Evolutionary conservation across 1,140 invertebrate species (phyloP), one percentile per base, ranked within the genome.

Genomic region (Leptopilina boulardi): DNA sequence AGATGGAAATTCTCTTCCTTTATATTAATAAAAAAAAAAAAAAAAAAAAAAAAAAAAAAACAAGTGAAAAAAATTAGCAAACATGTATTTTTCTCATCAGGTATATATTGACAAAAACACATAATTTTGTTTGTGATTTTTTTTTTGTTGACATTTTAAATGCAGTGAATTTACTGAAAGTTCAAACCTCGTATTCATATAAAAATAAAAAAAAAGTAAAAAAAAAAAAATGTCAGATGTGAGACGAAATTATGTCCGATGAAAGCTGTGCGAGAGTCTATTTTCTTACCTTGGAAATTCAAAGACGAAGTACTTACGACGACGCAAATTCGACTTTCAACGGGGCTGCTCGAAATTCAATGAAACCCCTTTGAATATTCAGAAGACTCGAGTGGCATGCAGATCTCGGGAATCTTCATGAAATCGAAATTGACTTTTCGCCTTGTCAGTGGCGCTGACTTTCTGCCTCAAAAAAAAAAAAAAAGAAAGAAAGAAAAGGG

Each of bases 341-440:
- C 51, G 47, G 10, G 54, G 76, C 76, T 77, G 71, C 47, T 77
- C 41, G 56, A 77, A 77, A 77, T 77, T 73, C 76, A 77, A 77
- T 77, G 76, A 34, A 73, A 77, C 38, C 70, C 56, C 38, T 72
- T 42, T 73, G 76, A 73, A 77, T 77, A 77, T 77, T 77, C 76
- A 77, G 18, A 34, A 70, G 71, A 72, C 47, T 56, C 70, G 71
- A 73, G 38, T 73, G 71, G 19, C 54, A 73, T 77, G 76, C 76
- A 73, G 54, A 73, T 77, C 75, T 23, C 38, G 11, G 5, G 19
- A 72, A 76, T 44, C 26, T 72, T 77, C 70, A 42, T 71, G 51
- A 77, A 71, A 77, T 77, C 47, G 70, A 54, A 77, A 77, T 77
- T 73, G 75, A 77, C 70, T 77, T 76, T 54, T 71, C 70, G 66